Conservation (phyloP, 1,140 invertebrate species). For the Dreissena polymorpha region DNA sequence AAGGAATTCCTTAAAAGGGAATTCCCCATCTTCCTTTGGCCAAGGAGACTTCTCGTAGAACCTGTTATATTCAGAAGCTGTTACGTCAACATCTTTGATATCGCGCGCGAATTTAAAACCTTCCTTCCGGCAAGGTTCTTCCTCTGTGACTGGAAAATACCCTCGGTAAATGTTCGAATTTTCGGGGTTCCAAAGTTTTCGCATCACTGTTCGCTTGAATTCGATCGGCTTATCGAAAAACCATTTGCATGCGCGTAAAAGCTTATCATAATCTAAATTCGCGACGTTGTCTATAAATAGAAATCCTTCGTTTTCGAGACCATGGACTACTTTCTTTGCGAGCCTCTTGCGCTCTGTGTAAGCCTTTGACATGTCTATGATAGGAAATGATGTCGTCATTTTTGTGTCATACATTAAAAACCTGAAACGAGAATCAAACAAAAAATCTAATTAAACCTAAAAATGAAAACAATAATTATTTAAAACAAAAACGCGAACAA, state of each 20-base stretch:
- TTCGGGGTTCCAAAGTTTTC: conserved; percentile 65
- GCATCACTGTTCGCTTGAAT: conserved; percentile 56
- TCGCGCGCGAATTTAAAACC: conserved; percentile 57
- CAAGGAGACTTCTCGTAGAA: conserved; percentile 58
- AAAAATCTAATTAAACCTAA: neutral
- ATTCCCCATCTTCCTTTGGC: conserved; percentile 48
- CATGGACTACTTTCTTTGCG: conserved; percentile 60
- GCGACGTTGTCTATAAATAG: conserved; percentile 65
- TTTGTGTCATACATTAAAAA: neutral
- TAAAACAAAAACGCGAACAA: neutral
- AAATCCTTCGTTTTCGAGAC: conserved; percentile 67
- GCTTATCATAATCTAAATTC: conserved; percentile 57
- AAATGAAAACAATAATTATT: neutral
- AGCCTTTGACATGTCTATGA: conserved; percentile 59
- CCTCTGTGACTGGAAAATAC: conserved; percentile 63
- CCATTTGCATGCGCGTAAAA: conserved; percentile 63
- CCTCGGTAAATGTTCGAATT: conserved; percentile 67
- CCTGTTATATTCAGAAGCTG: conserved; percentile 31
- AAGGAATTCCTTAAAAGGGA: conserved; percentile 56
- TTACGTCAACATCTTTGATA: conserved; percentile 34
- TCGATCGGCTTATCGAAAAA: conserved; percentile 63
- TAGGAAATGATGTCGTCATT: conserved; percentile 45
- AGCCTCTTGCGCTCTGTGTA: conserved; percentile 49
- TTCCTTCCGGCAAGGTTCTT: conserved; percentile 58
- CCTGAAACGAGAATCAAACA: neutral